A percentile compares a stretch with the other conserved stretches of the same genome.
These are phyloP conservation scores for Yponomeuta malinellus DNA, from an alignment of 2,888 invertebrate species.

Conservation along the genomic window DNA sequence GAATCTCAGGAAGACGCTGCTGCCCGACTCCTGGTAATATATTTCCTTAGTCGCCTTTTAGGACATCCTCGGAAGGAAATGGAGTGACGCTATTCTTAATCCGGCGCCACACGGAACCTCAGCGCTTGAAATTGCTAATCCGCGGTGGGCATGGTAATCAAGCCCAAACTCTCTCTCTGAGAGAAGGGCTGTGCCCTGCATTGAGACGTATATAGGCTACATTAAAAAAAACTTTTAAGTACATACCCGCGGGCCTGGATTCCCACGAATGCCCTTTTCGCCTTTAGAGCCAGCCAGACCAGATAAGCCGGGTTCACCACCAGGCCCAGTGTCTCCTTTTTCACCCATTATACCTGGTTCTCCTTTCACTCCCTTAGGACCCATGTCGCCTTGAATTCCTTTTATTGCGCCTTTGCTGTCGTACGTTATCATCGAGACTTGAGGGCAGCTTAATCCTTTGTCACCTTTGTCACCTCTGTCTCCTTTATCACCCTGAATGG, in stretches of 20 bases:
- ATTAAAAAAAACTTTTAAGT: background rate
- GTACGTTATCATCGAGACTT: conserved; percentile 36
- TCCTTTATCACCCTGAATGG: conserved; percentile 76
- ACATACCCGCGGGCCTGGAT: conserved; percentile 86
- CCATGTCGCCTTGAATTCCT: conserved; percentile 67
- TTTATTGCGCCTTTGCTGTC: conserved; percentile 58
- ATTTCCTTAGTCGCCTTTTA: too few relatives aligned
- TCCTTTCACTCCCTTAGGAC: conserved; percentile 78
- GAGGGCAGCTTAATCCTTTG: conserved; percentile 60
- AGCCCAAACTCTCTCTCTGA: too few relatives aligned
- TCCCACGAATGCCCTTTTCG: conserved; percentile 91
- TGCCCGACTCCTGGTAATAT: too few relatives aligned
- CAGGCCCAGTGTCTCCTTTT: conserved; percentile 82
- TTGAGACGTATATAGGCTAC: too few relatives aligned
- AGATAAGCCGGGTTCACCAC: conserved; percentile 81
- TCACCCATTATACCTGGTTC: conserved; percentile 77
- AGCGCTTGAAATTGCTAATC: too few relatives aligned
- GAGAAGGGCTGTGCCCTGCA: too few relatives aligned
- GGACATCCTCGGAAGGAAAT: too few relatives aligned
- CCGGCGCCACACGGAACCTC: too few relatives aligned
- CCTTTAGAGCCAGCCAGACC: conserved; percentile 83
- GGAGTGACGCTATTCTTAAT: too few relatives aligned
- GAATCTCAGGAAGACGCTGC: too few relatives aligned
- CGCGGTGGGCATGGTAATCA: too few relatives aligned
- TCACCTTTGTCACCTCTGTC: conserved; percentile 76